Conservation (phyloP, 2,797 vertebrate genomes). For the Delichon dasypus region DNA sequence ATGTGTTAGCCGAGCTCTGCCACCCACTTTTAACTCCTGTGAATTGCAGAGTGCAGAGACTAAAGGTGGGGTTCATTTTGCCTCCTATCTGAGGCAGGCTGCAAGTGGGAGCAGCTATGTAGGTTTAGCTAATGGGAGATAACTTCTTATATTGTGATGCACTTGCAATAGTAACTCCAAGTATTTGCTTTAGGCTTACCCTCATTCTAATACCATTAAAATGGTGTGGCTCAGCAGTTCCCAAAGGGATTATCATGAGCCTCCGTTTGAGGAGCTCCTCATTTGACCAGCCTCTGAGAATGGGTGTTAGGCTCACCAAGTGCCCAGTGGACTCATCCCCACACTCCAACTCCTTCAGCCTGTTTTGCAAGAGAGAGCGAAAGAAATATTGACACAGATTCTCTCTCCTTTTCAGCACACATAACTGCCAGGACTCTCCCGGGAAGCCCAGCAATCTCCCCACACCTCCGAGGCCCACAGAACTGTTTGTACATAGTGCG, state of each 20-base stretch:
- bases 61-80: not conserved
- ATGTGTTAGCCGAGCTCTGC: not conserved
- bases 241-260: constrained; percentile 59
- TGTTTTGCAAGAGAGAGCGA: not conserved
- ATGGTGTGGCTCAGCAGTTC: constrained; percentile 65
- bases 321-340: not conserved
- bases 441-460: not conserved
- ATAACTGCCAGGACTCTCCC: not conserved
- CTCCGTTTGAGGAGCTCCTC: constrained; percentile 35
- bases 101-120: not conserved
- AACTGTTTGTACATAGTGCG: not conserved
- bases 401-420: not conserved
- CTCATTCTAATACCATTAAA: constrained; percentile 62
- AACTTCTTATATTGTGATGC: constrained; percentile 37
- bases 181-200: constrained; percentile 65
- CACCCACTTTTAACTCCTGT: not conserved
- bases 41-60: not conserved
- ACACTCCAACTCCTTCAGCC: not conserved
- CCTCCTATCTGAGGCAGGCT: not conserved
- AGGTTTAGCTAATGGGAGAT: constrained; percentile 21
- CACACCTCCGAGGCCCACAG: not conserved
- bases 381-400: not conserved
- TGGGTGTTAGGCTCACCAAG: not conserved
- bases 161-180: constrained; percentile 47
- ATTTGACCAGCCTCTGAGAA: not conserved